Conservation (phyloP, 2,888 invertebrate genomes). For the Eupithecia subumbrata region DNA sequence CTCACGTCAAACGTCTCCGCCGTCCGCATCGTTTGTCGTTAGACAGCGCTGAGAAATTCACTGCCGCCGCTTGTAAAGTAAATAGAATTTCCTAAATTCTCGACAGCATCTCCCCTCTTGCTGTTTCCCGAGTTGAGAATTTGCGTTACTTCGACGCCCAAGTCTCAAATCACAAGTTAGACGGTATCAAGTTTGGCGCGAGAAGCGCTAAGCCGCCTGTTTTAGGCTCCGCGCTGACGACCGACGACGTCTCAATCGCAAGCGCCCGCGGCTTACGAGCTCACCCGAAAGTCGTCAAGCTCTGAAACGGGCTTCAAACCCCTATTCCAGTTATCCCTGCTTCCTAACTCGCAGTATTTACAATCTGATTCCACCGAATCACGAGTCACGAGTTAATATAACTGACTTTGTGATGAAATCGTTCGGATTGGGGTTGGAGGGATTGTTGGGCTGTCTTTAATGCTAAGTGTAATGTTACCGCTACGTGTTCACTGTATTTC, state of each 20-base stretch:
- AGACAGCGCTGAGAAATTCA: conserved; percentile 52
- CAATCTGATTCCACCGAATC: conserved; percentile 51
- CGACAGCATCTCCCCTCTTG: conserved; percentile 51
- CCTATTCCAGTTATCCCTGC: conserved; percentile 71
- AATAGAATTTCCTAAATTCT: conserved; percentile 58
- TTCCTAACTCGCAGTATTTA: conserved; percentile 62
- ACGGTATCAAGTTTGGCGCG: conserved; percentile 74
- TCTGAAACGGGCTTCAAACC: conserved; percentile 75
- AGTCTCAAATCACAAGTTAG: conserved; percentile 78
- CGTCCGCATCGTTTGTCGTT: conserved; percentile 61
- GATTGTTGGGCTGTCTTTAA: conserved; percentile 18
- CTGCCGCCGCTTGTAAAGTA: conserved; percentile 44
- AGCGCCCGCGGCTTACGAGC: conserved; percentile 73
- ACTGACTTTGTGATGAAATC: conserved; percentile 20
- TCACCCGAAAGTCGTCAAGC: conserved; percentile 63
- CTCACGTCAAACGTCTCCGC: conserved; percentile 65
- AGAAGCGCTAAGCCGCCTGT: conserved; percentile 76
- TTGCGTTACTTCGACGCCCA: conserved; percentile 79
- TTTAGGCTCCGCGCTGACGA: conserved; percentile 64
- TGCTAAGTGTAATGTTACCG: conserved; percentile 27
- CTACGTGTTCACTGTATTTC: conserved; percentile 57
- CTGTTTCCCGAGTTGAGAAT: conserved; percentile 67
- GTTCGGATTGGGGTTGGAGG: conserved; percentile 6
- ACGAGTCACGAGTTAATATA: conserved; percentile 29
- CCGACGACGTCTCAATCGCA: conserved; percentile 75